A percentile compares a stretch with the other conserved stretches of the same genome.
Evolutionary conservation across 1,140 invertebrate species (phyloP).

Genomic region (Rhyzopertha dominica): DNA sequence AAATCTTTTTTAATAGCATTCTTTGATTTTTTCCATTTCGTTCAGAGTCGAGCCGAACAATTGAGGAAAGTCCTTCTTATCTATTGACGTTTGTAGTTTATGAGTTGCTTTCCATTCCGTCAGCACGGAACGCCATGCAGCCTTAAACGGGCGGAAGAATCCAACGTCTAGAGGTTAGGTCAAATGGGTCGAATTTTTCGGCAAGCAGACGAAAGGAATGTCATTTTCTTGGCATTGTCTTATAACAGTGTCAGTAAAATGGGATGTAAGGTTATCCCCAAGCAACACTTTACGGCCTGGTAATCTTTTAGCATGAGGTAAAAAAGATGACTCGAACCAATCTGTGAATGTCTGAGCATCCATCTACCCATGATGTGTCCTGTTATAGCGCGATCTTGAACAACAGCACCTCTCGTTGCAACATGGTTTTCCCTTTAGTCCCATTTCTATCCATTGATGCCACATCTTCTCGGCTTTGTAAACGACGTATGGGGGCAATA

Average conservation of each 20-base stretch:
- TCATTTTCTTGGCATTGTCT: conserved; percentile 34
- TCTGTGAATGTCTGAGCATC: conserved; percentile 36
- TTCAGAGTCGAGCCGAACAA: conserved; percentile 4
- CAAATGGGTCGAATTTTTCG: conserved; percentile 40
- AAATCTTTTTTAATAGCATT: conserved; percentile 17
- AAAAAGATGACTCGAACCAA: conserved; percentile 35
- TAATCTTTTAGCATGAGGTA: conserved; percentile 24
- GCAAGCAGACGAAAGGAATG: conserved; percentile 35
- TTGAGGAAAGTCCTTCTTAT: conserved; percentile 17
- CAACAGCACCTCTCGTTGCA: conserved; percentile 9
- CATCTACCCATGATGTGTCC: conserved; percentile 41
- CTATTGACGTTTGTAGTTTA: conserved; percentile 11
- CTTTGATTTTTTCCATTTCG: conserved; percentile 15
- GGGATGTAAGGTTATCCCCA: conserved; percentile 34
- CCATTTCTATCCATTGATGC: conserved; percentile 36
- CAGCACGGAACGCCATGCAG: conserved; percentile 2
- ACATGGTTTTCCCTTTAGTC: conserved; percentile 24
- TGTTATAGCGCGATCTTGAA: conserved; percentile 32
- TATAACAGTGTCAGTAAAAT: conserved; percentile 31
- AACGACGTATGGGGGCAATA: conserved; percentile 37
- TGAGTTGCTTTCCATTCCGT: conserved; percentile 12
- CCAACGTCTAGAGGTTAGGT: conserved; percentile 42
- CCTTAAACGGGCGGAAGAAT: conserved; percentile 9
- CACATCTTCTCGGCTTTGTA: conserved; percentile 42
- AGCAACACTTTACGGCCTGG: conserved; percentile 28